A percentile compares a stretch with the other conserved stretches of the same genome.
Evolutionary conservation across 2,888 invertebrate species (phyloP).

Genomic region (Drosophila multiciliata): DNA sequence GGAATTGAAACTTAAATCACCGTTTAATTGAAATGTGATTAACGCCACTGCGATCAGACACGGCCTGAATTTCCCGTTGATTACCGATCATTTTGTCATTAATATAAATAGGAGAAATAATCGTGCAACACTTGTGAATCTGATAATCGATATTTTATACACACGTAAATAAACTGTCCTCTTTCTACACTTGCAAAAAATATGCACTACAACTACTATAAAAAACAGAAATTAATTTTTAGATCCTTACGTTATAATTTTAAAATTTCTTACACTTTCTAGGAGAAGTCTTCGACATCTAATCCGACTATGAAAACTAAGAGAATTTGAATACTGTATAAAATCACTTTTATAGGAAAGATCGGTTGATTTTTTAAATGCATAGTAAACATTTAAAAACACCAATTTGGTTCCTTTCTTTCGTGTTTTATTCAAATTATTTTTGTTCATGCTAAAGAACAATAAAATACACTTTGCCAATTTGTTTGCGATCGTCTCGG

Average conservation of each 20-base stretch:
- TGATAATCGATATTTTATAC: background rate
- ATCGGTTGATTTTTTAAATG: background rate
- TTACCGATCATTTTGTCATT: constrained; percentile 24
- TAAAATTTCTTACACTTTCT: background rate
- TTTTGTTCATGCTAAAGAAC: background rate
- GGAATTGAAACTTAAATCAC: constrained; percentile 43
- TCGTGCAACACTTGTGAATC: background rate
- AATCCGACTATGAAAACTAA: background rate
- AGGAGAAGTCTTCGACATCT: background rate
- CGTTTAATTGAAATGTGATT: constrained; percentile 69
- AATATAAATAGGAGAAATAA: constrained; percentile 18
- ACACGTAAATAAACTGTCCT: background rate
- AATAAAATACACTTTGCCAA: constrained; percentile 36
- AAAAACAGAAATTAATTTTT: background rate
- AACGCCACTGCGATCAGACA: constrained; percentile 27
- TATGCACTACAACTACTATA: background rate
- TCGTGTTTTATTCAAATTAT: constrained; percentile 20
- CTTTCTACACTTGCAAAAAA: background rate
- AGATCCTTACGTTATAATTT: background rate
- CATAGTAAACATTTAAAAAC: background rate
- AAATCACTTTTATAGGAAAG: background rate
- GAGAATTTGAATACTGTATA: background rate
- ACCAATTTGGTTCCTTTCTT: background rate
- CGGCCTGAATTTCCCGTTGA: constrained; percentile 15
- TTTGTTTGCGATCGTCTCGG: constrained; percentile 38